A percentile compares a stretch with the other conserved stretches of the same genome.
Conservation (phyloP, 2,797 vertebrate genomes). For the Poecilia gillii region DNA sequence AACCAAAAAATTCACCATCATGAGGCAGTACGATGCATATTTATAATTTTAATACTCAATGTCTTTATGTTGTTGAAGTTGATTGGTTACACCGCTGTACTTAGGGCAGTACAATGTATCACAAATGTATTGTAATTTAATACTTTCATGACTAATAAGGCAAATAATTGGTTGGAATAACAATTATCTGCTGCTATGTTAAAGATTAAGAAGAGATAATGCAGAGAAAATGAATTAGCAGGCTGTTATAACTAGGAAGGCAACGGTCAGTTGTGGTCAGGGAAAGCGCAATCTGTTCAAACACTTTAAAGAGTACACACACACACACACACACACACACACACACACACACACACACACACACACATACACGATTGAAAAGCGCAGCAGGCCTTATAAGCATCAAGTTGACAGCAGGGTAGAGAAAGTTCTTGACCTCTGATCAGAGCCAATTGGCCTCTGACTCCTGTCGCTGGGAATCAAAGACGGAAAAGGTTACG, state of each 20-base stretch:
- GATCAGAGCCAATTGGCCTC: conserved; percentile 73
- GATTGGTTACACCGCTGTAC: neutral
- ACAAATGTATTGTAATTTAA: neutral
- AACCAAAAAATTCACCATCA: neutral
- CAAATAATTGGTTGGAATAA: neutral
- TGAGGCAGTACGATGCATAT: neutral
- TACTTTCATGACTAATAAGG: neutral
- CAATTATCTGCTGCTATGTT: neutral
- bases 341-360: conserved; percentile 2
- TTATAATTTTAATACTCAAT: neutral
- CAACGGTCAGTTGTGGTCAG: neutral
- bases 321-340: conserved; percentile 6
- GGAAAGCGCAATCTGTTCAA: conserved; percentile 16
- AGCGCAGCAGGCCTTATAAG: conserved; percentile 63
- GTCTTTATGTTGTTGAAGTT: neutral
- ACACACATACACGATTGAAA: conserved; percentile 14
- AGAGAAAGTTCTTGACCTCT: conserved; percentile 69
- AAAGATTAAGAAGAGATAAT: neutral
- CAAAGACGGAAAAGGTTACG: conserved; percentile 62
- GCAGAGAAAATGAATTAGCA: neutral
- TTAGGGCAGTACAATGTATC: neutral
- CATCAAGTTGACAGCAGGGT: conserved; percentile 70
- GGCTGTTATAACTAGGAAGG: neutral
- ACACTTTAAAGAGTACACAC: conserved; percentile 8
- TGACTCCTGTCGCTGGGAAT: conserved; percentile 73